Evolutionary conservation across 2,888 invertebrate species (phyloP).

Genomic region (Artemia sinica): DNA sequence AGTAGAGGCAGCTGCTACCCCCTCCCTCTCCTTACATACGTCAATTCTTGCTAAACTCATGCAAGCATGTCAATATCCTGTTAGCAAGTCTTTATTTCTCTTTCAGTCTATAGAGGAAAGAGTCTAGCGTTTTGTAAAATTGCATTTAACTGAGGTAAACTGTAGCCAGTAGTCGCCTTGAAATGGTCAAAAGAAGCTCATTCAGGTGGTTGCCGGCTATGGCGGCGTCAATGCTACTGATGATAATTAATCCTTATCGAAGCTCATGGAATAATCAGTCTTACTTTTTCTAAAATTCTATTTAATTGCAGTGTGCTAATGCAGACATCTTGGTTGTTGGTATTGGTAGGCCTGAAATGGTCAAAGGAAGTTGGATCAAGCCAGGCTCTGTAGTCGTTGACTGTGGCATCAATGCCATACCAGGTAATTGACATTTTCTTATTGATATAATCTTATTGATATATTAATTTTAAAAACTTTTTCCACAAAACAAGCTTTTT

Average conservation of each 20-base stretch:
- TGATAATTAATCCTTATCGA: slow-evolving; percentile 38
- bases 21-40: background rate
- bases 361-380: slow-evolving; percentile 90
- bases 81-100: no score
- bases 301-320: slow-evolving; percentile 39
- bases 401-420: slow-evolving; percentile 85
- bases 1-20: no score
- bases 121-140: no score
- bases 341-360: slow-evolving; percentile 72
- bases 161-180: slow-evolving; percentile 64
- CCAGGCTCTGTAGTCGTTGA: slow-evolving; percentile 95
- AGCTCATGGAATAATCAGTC: background rate
- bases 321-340: slow-evolving; percentile 96
- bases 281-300: background rate
- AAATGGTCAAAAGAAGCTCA: slow-evolving; percentile 85
- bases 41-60: no score
- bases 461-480: no score
- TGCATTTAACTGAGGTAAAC: no score
- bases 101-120: no score
- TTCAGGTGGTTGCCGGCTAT: slow-evolving; percentile 94
- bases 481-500: no score
- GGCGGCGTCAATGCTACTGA: slow-evolving; percentile 88
- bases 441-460: no score
- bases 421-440: slow-evolving; percentile 40
- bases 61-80: no score